A percentile compares a stretch with the other conserved stretches of the same genome.
phyloP scores from a whole-genome alignment of 2,113 vertebrate genomes.

The Elaphurus davidianus region DNA sequence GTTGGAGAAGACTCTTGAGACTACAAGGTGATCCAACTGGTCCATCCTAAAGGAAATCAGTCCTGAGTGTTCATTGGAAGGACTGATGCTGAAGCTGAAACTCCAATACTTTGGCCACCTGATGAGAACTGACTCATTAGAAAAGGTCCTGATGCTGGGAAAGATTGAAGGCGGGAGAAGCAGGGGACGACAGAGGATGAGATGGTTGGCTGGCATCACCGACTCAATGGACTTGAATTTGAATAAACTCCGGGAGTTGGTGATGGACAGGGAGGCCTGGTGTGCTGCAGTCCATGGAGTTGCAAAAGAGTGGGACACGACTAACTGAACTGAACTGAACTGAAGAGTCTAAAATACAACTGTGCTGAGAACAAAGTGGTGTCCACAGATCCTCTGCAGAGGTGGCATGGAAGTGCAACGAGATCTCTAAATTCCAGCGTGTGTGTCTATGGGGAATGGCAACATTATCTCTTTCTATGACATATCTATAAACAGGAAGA shows the following conservation, averaged over 20 bases:
- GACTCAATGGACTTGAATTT: background rate
- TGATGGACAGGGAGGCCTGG: background rate
- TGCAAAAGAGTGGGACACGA: accelerated
- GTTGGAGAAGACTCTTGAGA: background rate
- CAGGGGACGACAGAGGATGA: background rate
- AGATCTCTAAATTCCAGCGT: background rate
- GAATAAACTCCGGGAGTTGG: background rate
- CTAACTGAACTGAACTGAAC: background rate
- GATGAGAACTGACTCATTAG: background rate
- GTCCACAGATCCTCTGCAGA: background rate
- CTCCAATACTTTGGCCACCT: background rate
- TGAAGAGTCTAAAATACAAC: background rate
- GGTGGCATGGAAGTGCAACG: background rate
- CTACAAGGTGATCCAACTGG: background rate
- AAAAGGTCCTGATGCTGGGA: background rate
- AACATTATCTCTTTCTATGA: background rate
- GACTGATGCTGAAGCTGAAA: background rate
- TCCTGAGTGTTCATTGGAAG: background rate
- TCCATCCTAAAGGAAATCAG: background rate
- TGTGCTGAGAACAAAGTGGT: background rate
- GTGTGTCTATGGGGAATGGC: background rate
- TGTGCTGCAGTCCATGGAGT: accelerated
- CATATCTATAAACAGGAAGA: background rate
- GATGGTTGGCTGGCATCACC: background rate
- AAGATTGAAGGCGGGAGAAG: background rate